Base-by-base conservation (phyloP, 2,888 invertebrate species). In the Pachymerium ferrugineum region DNA sequence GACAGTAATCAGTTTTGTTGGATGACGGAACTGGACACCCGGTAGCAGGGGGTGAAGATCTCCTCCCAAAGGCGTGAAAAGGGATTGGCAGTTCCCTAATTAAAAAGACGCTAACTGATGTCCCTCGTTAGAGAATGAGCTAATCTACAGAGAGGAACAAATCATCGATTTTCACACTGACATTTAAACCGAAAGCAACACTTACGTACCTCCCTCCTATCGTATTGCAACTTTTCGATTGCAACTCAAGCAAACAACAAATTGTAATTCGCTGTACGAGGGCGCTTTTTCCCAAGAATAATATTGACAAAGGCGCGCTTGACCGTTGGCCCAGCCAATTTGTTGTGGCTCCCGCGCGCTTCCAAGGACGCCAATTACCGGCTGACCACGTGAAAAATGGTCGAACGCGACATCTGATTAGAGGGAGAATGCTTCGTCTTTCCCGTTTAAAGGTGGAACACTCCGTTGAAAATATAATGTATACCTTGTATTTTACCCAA, bases 11-110 rank as follows among this genome's bases (percentile, higher is more conserved):
- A 54, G 22, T 54, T n/a, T n/a, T 54, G 47, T 19, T 54, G 47
- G 47, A 54, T 54, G 47, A 54, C 47, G 47, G 47, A 54, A 54
- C 22, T 54, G 47, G 47, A 54, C 47, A 54, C 47, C 47, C 47
- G 47, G 47, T 54, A 54, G 47, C 47, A 54, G 47, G 19, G 47
- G 47, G 47, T 54, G 47, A 54, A 22, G 10, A 54, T 2, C 47
- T 54, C 47, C 47, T 54, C 47, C 47, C 47, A 54, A 54, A 54
- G 47, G 47, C 47, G 47, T 54, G 47, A 54, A 54, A 54, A 54
- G 47, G 47, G 47, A 54, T 54, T 54, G 47, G 47, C 47, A 54
- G 10, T 54, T 54, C 16, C 47, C 47, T 54, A 54, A 54, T 54
- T 54, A 54, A 54, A 54, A 54, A 54, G 47, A 54, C 47, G 47